Evolutionary conservation across 2,888 invertebrate species (phyloP).

Genomic region (Corythucha ciliata): DNA sequence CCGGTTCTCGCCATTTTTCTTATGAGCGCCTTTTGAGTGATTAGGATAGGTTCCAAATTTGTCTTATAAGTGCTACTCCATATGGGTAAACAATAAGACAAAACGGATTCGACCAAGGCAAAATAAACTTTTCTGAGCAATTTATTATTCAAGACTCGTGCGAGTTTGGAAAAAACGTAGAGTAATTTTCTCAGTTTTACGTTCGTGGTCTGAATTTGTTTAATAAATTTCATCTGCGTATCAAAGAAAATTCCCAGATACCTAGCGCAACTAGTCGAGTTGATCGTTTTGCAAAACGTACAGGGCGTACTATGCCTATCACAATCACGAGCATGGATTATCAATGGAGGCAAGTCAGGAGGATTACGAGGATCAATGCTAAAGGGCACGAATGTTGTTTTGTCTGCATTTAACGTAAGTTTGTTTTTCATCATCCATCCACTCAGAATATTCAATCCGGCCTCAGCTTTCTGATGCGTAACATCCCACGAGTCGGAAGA

Average conservation of each 20-base stretch:
- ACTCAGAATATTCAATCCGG: conserved; percentile 9
- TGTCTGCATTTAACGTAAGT: conserved; percentile 9
- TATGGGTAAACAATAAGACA: neutral
- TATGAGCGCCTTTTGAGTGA: neutral
- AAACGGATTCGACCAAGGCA: neutral
- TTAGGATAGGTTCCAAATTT: neutral
- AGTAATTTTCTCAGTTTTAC: neutral
- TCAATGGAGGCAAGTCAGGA: neutral
- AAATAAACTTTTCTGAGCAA: neutral
- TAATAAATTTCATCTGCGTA: neutral
- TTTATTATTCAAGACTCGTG: neutral
- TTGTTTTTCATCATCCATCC: conserved; percentile 3
- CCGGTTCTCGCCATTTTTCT: neutral
- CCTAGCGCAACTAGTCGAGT: neutral
- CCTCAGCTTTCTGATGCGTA: neutral
- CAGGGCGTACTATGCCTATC: too few species aligned
- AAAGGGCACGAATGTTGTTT: neutral
- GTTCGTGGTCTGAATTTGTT: neutral
- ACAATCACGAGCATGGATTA: neutral
- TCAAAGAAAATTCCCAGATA: neutral
- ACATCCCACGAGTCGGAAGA: conserved; percentile 4
- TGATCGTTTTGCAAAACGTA: too few species aligned
- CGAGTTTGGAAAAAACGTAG: neutral
- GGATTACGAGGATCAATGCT: neutral
- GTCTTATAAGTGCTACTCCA: conserved; percentile 1